These are phyloP conservation scores for Telmatochromis brichardi DNA, from an alignment of 2,113 vertebrate species.

Conservation along the genomic window DNA sequence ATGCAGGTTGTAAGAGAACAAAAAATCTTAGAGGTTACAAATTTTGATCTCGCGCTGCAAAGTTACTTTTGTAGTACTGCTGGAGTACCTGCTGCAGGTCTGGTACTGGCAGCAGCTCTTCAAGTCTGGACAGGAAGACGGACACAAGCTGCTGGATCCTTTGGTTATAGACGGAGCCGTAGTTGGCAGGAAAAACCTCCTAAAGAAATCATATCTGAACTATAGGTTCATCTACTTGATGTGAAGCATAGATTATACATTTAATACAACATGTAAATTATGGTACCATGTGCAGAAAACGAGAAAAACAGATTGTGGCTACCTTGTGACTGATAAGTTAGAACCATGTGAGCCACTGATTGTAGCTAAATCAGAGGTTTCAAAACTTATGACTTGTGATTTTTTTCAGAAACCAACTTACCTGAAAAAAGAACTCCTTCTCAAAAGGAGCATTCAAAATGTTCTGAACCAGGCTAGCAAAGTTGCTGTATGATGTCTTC, in stretches of 20 bases:
- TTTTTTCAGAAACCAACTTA: neutral
- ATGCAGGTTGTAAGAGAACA: neutral
- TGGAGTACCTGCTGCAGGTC: conserved; percentile 51
- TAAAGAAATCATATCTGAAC: neutral
- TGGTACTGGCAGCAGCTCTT: conserved; percentile 58
- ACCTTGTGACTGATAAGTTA: neutral
- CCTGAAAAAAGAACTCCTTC: conserved; percentile 51
- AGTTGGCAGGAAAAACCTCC: conserved; percentile 68
- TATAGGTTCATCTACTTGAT: neutral
- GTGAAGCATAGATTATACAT: neutral
- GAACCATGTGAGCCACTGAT: neutral
- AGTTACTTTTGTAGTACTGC: neutral
- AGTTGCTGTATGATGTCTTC: conserved; percentile 38
- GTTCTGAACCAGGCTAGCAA: conserved; percentile 46
- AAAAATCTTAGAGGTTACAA: neutral
- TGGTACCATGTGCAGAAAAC: neutral
- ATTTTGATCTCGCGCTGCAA: fast-evolving
- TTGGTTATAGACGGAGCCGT: conserved; percentile 65
- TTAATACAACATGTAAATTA: neutral
- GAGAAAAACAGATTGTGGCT: neutral
- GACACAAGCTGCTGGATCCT: conserved; percentile 60
- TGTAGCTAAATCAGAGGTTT: neutral
- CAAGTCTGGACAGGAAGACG: conserved; percentile 70
- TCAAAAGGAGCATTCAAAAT: conserved; percentile 44
- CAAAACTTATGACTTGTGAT: neutral